Evolutionary conservation across 2,888 invertebrate species (phyloP).

Genomic region (Dichetophora obliterata): DNA sequence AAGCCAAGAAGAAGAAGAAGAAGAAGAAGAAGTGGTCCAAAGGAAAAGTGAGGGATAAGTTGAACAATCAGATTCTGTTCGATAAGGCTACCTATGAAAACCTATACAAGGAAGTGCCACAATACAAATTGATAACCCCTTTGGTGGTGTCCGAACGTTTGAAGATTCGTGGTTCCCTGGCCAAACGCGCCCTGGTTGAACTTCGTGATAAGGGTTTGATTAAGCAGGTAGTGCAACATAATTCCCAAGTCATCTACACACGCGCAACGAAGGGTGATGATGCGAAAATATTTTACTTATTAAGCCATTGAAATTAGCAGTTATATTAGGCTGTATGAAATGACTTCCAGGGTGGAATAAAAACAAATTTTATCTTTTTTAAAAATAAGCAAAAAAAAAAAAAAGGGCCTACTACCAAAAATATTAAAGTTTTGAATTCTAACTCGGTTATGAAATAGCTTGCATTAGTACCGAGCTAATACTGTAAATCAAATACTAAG

Average conservation of each 20-base stretch:
- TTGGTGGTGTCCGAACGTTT: slow-evolving; percentile 98
- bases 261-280: slow-evolving; percentile 96
- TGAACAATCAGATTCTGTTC: slow-evolving; percentile 98
- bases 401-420: no score
- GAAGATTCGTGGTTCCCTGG: slow-evolving; percentile 97
- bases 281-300: slow-evolving; percentile 72
- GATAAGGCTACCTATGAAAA: slow-evolving; percentile 99
- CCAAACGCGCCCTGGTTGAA: slow-evolving; percentile 93
- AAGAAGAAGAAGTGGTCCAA: slow-evolving; percentile 99
- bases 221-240: slow-evolving; percentile 95
- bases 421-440: no score
- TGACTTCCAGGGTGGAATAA: slow-evolving; percentile 44
- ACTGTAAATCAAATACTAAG: no score
- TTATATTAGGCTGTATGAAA: slow-evolving; percentile 45
- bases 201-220: slow-evolving; percentile 95
- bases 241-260: slow-evolving; percentile 97
- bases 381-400: slow-evolving; percentile 35
- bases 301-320: slow-evolving; percentile 34
- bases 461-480: no score
- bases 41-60: slow-evolving; percentile 99
- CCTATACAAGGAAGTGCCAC: slow-evolving; percentile 93
- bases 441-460: no score
- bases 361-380: slow-evolving; percentile 41
- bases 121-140: slow-evolving; percentile 98
- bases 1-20: slow-evolving; percentile 97